Conservation (phyloP, 2,888 invertebrate species). For the Pelosia muscerda region DNA sequence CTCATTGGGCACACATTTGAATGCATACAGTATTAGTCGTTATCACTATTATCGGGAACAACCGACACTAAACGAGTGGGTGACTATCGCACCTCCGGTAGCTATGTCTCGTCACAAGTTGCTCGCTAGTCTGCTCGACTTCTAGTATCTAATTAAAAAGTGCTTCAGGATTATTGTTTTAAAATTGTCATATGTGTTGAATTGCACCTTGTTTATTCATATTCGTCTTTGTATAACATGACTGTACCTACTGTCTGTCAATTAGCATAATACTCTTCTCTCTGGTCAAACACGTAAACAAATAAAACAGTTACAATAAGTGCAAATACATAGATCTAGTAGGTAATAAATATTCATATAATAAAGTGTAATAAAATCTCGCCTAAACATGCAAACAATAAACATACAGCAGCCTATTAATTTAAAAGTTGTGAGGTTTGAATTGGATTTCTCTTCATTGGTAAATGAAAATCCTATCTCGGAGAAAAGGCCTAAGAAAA, state of each 20-base stretch:
- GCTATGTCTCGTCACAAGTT: constrained; percentile 40
- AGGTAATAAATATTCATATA: background rate
- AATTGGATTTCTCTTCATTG: constrained; percentile 73
- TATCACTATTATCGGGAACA: constrained; percentile 77
- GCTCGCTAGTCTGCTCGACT: constrained; percentile 8
- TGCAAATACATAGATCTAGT: constrained; percentile 10
- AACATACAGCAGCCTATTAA: constrained; percentile 75
- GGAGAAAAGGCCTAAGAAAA: constrained; percentile 64
- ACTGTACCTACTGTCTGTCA: constrained; percentile 6
- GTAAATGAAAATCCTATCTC: constrained; percentile 53
- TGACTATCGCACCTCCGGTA: constrained; percentile 71
- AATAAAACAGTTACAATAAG: constrained; percentile 28
- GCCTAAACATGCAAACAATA: constrained; percentile 74
- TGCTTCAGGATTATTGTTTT: constrained; percentile 29
- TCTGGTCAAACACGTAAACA: constrained; percentile 28
- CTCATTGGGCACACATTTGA: constrained; percentile 77
- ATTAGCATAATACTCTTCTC: background rate
- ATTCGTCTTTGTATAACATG: background rate
- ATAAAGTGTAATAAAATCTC: constrained; percentile 16
- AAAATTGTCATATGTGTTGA: background rate
- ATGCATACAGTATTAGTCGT: constrained; percentile 78
- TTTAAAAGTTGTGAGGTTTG: constrained; percentile 78
- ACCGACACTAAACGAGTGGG: constrained; percentile 76
- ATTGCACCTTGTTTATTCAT: background rate
- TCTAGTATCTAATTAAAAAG: constrained; percentile 22